Evolutionary conservation across 2,113 vertebrate genomes (phyloP), one percentile per base, ranked within the genome.

Genomic region (Canis aureus): DNA sequence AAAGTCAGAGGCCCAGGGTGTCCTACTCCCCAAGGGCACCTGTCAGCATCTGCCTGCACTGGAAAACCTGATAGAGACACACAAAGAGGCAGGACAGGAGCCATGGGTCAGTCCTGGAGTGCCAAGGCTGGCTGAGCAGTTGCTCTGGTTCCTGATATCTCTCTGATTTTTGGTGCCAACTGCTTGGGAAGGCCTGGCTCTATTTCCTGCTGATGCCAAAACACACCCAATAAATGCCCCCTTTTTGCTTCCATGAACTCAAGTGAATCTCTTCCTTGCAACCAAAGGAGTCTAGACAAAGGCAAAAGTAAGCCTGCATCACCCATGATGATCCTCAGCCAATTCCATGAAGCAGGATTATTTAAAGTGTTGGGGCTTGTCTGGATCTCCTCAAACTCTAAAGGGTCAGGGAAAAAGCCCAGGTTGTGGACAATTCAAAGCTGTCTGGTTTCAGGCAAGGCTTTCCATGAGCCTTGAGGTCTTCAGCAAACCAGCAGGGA

Each of bases 401-500:
- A n/a, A 27, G 25, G 22, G 16, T 1, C 1, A 1, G 3, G 23
- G 51, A 15, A 11, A 27, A 10, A 27, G 60, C 49, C 83, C 20
- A 12, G 86, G 7, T n/a, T 29, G 3, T 17, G 8, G 20, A 23
- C 22, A 16, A 13, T 25, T 59, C 9, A 59, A 62, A 10, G 23
- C 62, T 73, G 11, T 32, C 3, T 85, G 57, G 74, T 43, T 87
- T 78, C 20, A 64, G 38, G 53, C 43, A 66, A 89, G 6, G 19
- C 74, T 55, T 15, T 43, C 74, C n/a, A 25, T 35, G 60, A 85
- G 85, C 11, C n/a, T 64, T 11, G 10, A 22, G 1, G 0, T 81
- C 67, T 73, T 35, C 66, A 57, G 27, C 79, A 94, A 94, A 38
- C 73, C 64, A 19, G 29, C 38, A 67, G 73, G 12, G 66, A 89